Evolutionary conservation across 2,888 invertebrate genomes (phyloP).

Genomic region (Drosophila mettleri): DNA sequence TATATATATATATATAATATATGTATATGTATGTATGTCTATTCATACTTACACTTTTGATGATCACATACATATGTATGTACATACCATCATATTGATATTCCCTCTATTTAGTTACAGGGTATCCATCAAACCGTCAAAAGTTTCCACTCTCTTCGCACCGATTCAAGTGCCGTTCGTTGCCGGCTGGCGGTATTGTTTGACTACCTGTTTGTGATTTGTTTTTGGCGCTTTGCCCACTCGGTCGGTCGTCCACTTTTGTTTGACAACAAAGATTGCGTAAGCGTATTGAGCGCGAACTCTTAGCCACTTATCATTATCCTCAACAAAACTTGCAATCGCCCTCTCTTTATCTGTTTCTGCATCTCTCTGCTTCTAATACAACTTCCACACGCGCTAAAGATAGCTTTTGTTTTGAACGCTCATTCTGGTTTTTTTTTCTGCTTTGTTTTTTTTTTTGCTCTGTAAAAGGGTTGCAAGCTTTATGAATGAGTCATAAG

Average conservation of each 20-base stretch:
- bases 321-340: constrained; percentile 8
- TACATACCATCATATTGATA: neutral
- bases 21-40: neutral
- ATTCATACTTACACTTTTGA: too few species aligned
- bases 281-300: constrained; percentile 42
- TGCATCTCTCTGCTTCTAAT: neutral
- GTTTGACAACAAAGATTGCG: constrained; percentile 78
- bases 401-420: constrained; percentile 13
- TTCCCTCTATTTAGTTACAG: neutral
- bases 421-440: neutral
- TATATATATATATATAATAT: neutral
- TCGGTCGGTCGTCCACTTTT: constrained; percentile 44
- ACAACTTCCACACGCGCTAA: neutral
- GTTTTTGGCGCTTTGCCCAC: constrained; percentile 53
- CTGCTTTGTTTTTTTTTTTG: neutral
- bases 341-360: constrained; percentile 12
- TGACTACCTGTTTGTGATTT: constrained; percentile 49
- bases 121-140: constrained; percentile 20
- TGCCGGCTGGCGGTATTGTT: constrained; percentile 21
- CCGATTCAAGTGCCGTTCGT: neutral
- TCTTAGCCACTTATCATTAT: constrained; percentile 6
- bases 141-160: neutral
- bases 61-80: neutral
- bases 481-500: constrained; percentile 34
- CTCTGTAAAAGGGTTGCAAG: constrained; percentile 1